A percentile compares a stretch with the other conserved stretches of the same genome.
These are phyloP conservation scores for Butorides virescens DNA, from an alignment of 2,113 vertebrate genomes.

Conservation along the genomic window DNA sequence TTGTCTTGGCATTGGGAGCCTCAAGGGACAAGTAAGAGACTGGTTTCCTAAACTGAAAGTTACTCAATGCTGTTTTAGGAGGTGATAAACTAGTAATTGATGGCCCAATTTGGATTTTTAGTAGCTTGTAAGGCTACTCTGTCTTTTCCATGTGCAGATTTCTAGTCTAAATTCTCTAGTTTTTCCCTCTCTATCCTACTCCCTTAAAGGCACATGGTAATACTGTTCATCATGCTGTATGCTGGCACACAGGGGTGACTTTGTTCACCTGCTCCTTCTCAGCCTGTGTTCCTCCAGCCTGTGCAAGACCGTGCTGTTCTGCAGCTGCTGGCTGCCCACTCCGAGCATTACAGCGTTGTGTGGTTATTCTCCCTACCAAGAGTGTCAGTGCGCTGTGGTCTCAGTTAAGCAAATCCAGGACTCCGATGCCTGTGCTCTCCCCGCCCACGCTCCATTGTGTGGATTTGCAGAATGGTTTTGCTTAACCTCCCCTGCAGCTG, in stretches of 20 bases:
- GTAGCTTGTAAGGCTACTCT: background rate
- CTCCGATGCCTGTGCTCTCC: background rate
- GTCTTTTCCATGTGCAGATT: background rate
- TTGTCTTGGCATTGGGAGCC: constrained; percentile 93
- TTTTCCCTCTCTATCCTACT: background rate
- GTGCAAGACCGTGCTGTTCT: background rate
- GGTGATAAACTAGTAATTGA: background rate
- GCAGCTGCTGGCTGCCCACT: background rate
- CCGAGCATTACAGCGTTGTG: accelerated
- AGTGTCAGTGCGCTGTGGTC: background rate
- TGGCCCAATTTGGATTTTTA: background rate
- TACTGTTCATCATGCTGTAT: background rate
- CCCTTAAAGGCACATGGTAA: background rate
- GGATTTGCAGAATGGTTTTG: background rate
- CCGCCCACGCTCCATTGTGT: background rate
- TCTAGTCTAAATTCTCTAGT: background rate
- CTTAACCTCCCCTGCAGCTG: background rate
- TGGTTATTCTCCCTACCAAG: background rate
- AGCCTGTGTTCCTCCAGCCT: background rate
- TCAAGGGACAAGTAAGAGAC: constrained; percentile 93
- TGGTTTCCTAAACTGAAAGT: background rate
- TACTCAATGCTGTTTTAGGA: constrained; percentile 18
- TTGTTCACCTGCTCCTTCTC: background rate
- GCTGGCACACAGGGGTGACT: background rate
- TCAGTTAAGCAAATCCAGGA: background rate